Percentiles rank a stretch among this genome's conserved stretches.
These are phyloP conservation scores for Trissolcus japonicus DNA, from an alignment of 2,888 invertebrate genomes.

Conservation along the genomic window DNA sequence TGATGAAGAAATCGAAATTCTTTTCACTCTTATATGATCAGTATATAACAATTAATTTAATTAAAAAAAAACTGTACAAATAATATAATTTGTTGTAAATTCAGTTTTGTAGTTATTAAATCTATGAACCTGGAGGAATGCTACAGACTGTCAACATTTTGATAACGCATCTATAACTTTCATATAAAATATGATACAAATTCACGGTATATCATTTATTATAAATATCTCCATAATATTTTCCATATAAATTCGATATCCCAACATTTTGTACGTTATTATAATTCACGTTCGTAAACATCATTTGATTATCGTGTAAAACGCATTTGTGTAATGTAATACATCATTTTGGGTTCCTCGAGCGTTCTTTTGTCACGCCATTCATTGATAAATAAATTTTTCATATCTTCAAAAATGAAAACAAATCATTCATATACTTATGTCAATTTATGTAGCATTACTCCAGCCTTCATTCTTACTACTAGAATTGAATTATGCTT, in stretches of 20 bases:
- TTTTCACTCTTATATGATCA: slow-evolving; percentile 13
- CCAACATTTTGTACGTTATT: slow-evolving; percentile 14
- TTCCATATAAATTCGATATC: slow-evolving; percentile 10
- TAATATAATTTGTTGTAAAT: slow-evolving; percentile 50
- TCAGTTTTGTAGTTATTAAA: slow-evolving; percentile 31
- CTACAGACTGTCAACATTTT: slow-evolving; percentile 15
- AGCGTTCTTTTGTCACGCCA: no score
- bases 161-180: slow-evolving; percentile 2
- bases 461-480: slow-evolving; percentile 28
- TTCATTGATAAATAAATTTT: not conserved
- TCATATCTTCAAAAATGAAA: not conserved
- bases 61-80: slow-evolving; percentile 55
- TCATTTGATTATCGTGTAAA: not conserved
- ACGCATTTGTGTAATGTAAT: not conserved
- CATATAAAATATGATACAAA: slow-evolving; percentile 15
- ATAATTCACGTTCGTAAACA: slow-evolving; percentile 3
- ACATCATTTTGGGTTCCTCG: no score
- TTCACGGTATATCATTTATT: not conserved
- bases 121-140: slow-evolving; percentile 34
- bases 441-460: slow-evolving; percentile 19
- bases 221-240: not conserved
- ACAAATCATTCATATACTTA: not conserved
- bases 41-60: slow-evolving; percentile 53
- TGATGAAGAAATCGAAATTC: no score
- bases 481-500: slow-evolving; percentile 45